Percentiles rank a stretch among this genome's conserved stretches.
phyloP scores from a whole-genome alignment of 1,140 invertebrate species.

The Patella vulgata region DNA sequence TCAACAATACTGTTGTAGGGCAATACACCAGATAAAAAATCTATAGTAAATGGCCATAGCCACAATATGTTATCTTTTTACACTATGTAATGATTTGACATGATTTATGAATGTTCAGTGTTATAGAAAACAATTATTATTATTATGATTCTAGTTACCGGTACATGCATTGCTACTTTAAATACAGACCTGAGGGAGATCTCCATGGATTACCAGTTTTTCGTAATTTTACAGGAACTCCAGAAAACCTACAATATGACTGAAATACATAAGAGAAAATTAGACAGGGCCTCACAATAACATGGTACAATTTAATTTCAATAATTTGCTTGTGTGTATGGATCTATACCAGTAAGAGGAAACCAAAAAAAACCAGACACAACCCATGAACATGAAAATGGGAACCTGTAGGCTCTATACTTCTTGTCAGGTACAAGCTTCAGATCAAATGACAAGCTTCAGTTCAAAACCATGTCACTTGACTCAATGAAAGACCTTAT shows the following conservation, averaged over 20 bases:
- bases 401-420: neutral
- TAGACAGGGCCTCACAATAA: neutral
- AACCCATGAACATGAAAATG: neutral
- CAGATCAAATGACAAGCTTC: neutral
- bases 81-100: no score
- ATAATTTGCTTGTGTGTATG: no score
- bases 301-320: no score
- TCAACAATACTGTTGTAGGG: no score
- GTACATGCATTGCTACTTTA: constrained; percentile 73
- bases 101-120: no score
- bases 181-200: constrained; percentile 71
- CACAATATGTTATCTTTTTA: neutral
- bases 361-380: neutral
- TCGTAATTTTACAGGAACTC: constrained; percentile 74
- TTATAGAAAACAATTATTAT: constrained; percentile 73
- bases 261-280: constrained; percentile 65
- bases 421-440: neutral
- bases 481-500: no score
- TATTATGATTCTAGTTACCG: constrained; percentile 70
- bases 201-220: constrained; percentile 77
- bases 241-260: constrained; percentile 80
- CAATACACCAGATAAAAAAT: no score
- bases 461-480: neutral
- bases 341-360: neutral
- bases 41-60: neutral